A percentile compares a stretch with the other conserved stretches of the same genome.
Evolutionary conservation across 2,113 vertebrate species (phyloP).

Genomic region (Sinocyclocheilus grahami): DNA sequence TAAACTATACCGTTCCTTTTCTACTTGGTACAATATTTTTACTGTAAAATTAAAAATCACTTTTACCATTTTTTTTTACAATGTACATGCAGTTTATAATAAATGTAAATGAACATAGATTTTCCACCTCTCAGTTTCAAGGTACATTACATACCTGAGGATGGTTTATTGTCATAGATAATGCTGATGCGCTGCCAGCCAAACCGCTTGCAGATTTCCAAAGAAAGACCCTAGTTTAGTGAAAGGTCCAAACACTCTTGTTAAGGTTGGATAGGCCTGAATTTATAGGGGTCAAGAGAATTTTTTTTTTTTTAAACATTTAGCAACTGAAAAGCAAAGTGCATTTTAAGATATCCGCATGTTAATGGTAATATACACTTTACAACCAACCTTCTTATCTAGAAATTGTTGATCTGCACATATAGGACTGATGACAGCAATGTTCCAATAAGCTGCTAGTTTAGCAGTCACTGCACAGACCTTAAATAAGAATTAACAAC

Average conservation of each 20-base stretch:
- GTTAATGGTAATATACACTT: background rate
- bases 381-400: slow-evolving; percentile 54
- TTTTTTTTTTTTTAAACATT: background rate
- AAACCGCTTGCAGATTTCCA: slow-evolving; percentile 59
- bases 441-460: slow-evolving; percentile 64
- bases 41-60: background rate
- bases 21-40: no score
- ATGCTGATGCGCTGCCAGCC: slow-evolving; percentile 58
- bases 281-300: background rate
- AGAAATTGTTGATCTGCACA: slow-evolving; percentile 60
- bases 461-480: slow-evolving; percentile 59
- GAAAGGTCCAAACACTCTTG: slow-evolving; percentile 61
- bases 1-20: background rate
- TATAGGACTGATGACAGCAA: slow-evolving; percentile 59
- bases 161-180: slow-evolving; percentile 18
- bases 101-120: background rate
- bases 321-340: background rate
- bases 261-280: slow-evolving; percentile 58
- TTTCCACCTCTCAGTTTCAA: background rate
- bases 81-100: background rate
- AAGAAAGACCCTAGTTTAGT: slow-evolving; percentile 61
- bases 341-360: background rate
- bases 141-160: slow-evolving; percentile 43
- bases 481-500: slow-evolving; percentile 32
- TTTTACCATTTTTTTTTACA: background rate